Conservation (phyloP, 2,113 vertebrate species). For the Forbesichthys papilliferus region DNA sequence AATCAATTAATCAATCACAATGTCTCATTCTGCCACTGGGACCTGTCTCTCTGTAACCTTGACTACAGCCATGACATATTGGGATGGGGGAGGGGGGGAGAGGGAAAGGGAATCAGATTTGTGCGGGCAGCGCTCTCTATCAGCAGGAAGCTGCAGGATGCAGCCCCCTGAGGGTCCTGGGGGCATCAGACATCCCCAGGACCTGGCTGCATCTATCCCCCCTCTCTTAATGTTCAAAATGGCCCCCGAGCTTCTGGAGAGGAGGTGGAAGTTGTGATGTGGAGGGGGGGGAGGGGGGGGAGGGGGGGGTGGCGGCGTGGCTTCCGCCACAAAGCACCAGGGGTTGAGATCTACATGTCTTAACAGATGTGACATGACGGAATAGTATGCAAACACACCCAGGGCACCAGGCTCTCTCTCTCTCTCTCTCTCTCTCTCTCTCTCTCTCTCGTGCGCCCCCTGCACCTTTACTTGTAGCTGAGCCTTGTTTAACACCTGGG, state of each 20-base stretch:
- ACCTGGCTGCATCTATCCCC: conserved; percentile 53
- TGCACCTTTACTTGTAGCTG: conserved; percentile 14
- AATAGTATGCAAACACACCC: conserved; percentile 20
- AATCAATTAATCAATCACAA: not conserved
- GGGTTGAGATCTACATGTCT: conserved; percentile 20
- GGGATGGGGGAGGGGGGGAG: not conserved
- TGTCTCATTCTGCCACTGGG: not conserved
- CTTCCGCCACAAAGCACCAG: not conserved
- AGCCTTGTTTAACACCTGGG: conserved; percentile 25
- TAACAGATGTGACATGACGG: conserved; percentile 55
- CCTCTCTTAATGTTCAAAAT: conserved; percentile 61
- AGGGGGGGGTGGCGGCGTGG: not conserved
- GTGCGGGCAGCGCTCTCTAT: not conserved
- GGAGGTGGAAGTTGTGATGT: not conserved
- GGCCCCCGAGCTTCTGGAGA: conserved; percentile 12
- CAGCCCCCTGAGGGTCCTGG: too few species aligned
- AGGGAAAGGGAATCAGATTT: not conserved
- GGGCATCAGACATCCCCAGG: conserved; percentile 33
- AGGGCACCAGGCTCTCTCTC: conserved; percentile 4
- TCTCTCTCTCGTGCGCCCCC: too few species aligned
- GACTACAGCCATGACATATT: conserved; percentile 50
- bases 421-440: conserved; percentile 31
- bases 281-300: not conserved
- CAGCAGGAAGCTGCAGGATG: too few species aligned
- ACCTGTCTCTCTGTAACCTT: conserved; percentile 34